These are phyloP conservation scores for Hymenochirus boettgeri DNA, from an alignment of 2,113 vertebrate species.

Conservation along the genomic window DNA sequence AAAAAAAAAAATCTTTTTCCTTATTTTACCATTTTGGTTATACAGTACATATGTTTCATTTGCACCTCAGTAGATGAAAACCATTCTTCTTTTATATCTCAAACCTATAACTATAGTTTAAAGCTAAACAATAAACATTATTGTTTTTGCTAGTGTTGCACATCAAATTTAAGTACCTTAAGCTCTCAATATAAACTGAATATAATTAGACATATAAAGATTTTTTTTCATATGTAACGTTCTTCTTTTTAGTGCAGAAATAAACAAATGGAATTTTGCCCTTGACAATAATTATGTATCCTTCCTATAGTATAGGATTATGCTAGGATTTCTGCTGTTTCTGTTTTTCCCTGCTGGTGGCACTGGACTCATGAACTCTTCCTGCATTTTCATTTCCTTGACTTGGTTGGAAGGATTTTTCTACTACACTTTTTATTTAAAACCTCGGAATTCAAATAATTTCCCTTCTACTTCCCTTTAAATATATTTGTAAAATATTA, in stretches of 20 bases:
- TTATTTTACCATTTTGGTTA: slow-evolving; percentile 33
- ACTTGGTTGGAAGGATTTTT: too few relatives aligned
- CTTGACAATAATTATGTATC: too few relatives aligned
- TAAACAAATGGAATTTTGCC: slow-evolving; percentile 73
- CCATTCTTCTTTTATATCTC: slow-evolving; percentile 62
- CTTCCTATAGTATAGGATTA: too few relatives aligned
- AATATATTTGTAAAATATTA: too few relatives aligned
- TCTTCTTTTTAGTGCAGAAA: slow-evolving; percentile 71
- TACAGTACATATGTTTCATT: slow-evolving; percentile 63
- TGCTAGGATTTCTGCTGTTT: too few relatives aligned
- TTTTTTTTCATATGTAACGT: slow-evolving; percentile 77
- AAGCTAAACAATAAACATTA: slow-evolving; percentile 75
- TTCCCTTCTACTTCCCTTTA: too few relatives aligned
- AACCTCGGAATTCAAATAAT: too few relatives aligned
- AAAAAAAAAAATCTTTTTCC: too few relatives aligned
- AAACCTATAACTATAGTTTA: slow-evolving; percentile 69
- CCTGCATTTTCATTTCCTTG: too few relatives aligned
- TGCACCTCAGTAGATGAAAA: slow-evolving; percentile 51
- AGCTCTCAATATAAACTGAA: slow-evolving; percentile 73
- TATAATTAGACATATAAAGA: slow-evolving; percentile 77
- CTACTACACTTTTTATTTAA: too few relatives aligned
- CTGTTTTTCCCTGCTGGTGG: too few relatives aligned
- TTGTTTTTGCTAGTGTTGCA: slow-evolving; percentile 68
- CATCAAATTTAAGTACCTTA: slow-evolving; percentile 78
- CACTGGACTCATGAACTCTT: too few relatives aligned